Evolutionary conservation across 30 jellyfish, hydroid and myxozoan species (phyloP).

Genomic region (Chrysaora quinquecirrha): DNA sequence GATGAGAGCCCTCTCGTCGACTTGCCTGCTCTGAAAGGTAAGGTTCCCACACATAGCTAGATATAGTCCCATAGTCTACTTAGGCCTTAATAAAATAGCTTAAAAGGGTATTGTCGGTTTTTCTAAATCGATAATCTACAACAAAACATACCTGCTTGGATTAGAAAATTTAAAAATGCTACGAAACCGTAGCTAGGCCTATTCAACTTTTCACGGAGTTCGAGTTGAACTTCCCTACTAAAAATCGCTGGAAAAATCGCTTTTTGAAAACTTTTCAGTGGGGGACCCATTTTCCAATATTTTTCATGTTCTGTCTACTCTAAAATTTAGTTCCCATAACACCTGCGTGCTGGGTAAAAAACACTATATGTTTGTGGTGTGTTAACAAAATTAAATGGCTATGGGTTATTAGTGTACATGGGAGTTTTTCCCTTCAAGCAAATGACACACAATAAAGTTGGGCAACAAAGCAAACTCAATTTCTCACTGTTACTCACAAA

Average conservation of each 20-base stretch:
- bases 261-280: slow-evolving; percentile 20
- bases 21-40: slow-evolving; percentile 31
- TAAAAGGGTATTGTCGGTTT: slow-evolving; percentile 38
- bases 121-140: slow-evolving; percentile 36
- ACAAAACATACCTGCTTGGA: slow-evolving; percentile 36
- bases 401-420: slow-evolving; percentile 15
- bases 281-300: slow-evolving; percentile 10
- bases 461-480: slow-evolving; percentile 44
- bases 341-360: slow-evolving; percentile 11
- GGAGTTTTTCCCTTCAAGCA: slow-evolving; percentile 42
- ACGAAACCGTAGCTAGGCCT: slow-evolving; percentile 23
- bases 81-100: slow-evolving; percentile 24
- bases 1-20: slow-evolving; percentile 34
- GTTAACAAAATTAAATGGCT: slow-evolving; percentile 44
- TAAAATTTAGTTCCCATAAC: slow-evolving; percentile 11
- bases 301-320: slow-evolving; percentile 20
- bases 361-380: slow-evolving; percentile 29
- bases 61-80: slow-evolving; percentile 31
- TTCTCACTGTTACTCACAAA: slow-evolving; percentile 43
- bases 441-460: slow-evolving; percentile 35
- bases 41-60: background rate
- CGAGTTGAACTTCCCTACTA: slow-evolving; percentile 9
- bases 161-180: slow-evolving; percentile 19
- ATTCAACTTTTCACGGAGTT: slow-evolving; percentile 30
- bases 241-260: background rate